A percentile compares a stretch with the other conserved stretches of the same genome.
These are phyloP conservation scores for Condylura cristata DNA, from an alignment of 2,113 vertebrate genomes.

Conservation along the genomic window DNA sequence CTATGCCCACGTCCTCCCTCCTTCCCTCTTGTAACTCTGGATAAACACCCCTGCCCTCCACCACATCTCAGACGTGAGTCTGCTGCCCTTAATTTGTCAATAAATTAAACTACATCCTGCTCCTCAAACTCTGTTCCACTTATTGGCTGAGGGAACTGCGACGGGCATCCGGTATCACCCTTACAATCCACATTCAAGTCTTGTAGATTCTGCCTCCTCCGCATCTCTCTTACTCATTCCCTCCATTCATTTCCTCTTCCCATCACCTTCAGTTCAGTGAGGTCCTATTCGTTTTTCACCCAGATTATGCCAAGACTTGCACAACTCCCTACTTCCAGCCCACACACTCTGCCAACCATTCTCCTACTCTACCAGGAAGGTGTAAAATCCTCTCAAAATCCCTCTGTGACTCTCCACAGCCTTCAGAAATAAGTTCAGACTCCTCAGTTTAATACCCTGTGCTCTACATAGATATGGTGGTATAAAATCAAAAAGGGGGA, in stretches of 20 bases:
- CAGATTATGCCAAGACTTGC: background rate
- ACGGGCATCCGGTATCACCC: too few species aligned
- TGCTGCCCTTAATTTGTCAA: too few species aligned
- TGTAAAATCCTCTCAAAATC: conserved; percentile 35
- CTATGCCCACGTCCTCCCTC: too few species aligned
- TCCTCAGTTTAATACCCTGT: background rate
- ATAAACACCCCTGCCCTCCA: too few species aligned
- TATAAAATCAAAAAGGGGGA: too few species aligned
- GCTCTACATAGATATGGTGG: too few species aligned
- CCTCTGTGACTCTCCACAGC: background rate
- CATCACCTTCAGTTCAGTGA: background rate
- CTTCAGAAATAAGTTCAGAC: conserved; percentile 19
- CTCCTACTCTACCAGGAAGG: background rate
- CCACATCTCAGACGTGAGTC: too few species aligned
- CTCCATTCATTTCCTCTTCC: background rate
- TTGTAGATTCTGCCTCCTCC: background rate
- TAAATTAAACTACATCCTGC: too few species aligned
- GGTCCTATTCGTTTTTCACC: background rate
- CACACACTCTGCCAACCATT: background rate
- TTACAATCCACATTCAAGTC: background rate
- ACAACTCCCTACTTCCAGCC: background rate
- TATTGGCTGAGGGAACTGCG: too few species aligned
- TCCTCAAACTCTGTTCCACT: too few species aligned
- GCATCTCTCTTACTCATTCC: background rate
- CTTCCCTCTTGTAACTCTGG: too few species aligned